A percentile compares a stretch with the other conserved stretches of the same genome.
phyloP scores from a whole-genome alignment of 2,888 invertebrate genomes.

The Pollenia angustigena region DNA sequence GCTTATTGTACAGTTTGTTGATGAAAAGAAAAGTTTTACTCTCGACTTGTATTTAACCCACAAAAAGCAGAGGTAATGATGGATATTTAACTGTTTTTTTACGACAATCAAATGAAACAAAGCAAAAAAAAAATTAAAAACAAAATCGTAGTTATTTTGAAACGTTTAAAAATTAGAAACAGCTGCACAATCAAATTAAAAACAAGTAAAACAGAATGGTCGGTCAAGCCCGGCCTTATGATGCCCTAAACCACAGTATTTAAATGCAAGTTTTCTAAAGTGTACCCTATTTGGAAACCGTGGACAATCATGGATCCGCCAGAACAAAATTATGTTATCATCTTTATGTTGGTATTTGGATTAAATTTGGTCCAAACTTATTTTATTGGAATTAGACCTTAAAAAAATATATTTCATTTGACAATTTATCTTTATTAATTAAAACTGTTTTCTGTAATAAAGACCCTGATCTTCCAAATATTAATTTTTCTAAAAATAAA shows the following conservation, averaged over 20 bases:
- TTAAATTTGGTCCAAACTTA: not conserved
- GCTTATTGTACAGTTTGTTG: slow-evolving; percentile 25
- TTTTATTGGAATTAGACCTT: too few species aligned
- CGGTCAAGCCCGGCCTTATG: too few species aligned
- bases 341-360: not conserved
- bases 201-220: not conserved
- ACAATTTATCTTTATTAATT: too few species aligned
- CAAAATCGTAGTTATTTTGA: slow-evolving; percentile 36
- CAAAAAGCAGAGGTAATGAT: slow-evolving; percentile 37
- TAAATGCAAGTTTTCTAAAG: too few species aligned
- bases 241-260: too few species aligned
- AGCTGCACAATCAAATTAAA: slow-evolving; percentile 36
- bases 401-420: too few species aligned
- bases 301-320: too few species aligned
- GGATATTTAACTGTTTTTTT: slow-evolving; percentile 47
- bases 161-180: slow-evolving; percentile 27
- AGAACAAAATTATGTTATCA: too few species aligned
- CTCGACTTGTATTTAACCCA: slow-evolving; percentile 29
- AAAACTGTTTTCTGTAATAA: too few species aligned
- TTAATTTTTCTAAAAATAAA: not conserved
- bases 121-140: not conserved
- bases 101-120: slow-evolving; percentile 46
- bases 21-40: slow-evolving; percentile 38
- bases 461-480: not conserved
- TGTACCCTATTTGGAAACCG: too few species aligned